Percentiles rank a stretch among this genome's conserved stretches.
Evolutionary conservation across 1,140 invertebrate species (phyloP).

Genomic region (Camponotus vicinus): DNA sequence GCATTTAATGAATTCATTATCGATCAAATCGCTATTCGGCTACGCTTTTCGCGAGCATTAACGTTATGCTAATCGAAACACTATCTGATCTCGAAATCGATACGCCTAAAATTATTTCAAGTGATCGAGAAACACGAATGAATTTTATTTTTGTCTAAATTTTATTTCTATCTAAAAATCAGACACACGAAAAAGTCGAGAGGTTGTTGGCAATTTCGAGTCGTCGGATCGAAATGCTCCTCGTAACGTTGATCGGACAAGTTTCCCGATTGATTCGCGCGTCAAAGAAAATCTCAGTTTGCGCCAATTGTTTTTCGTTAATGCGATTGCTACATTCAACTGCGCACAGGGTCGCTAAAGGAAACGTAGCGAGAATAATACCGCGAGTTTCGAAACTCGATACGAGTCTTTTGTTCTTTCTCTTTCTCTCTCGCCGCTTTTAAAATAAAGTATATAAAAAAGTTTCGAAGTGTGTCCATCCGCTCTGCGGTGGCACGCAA

Average conservation of each 20-base stretch:
- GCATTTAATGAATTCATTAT: constrained; percentile 76
- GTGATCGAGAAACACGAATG: neutral
- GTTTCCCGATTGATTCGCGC: constrained; percentile 44
- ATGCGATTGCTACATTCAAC: constrained; percentile 1
- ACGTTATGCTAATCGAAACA: neutral
- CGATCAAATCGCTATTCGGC: constrained; percentile 65
- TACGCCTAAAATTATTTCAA: constrained; percentile 13
- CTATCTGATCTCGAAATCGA: neutral
- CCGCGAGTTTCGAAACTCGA: constrained; percentile 13
- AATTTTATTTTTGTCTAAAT: neutral
- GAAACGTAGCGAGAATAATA: constrained; percentile 22
- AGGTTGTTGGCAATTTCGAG: neutral
- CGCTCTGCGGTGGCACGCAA: neutral
- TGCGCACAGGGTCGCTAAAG: neutral
- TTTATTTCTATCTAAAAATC: constrained; percentile 2
- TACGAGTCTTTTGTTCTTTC: neutral
- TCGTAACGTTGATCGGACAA: constrained; percentile 50
- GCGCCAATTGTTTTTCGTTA: constrained; percentile 37
- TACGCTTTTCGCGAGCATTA: neutral
- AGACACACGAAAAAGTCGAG: neutral
- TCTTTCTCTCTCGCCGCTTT: too few relatives aligned
- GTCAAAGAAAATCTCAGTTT: constrained; percentile 14
- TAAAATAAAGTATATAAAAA: constrained; percentile 24
- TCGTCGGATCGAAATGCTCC: constrained; percentile 10
- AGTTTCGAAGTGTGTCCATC: neutral